phyloP scores from a whole-genome alignment of 2,113 vertebrate species.

The Alethe diademata region DNA sequence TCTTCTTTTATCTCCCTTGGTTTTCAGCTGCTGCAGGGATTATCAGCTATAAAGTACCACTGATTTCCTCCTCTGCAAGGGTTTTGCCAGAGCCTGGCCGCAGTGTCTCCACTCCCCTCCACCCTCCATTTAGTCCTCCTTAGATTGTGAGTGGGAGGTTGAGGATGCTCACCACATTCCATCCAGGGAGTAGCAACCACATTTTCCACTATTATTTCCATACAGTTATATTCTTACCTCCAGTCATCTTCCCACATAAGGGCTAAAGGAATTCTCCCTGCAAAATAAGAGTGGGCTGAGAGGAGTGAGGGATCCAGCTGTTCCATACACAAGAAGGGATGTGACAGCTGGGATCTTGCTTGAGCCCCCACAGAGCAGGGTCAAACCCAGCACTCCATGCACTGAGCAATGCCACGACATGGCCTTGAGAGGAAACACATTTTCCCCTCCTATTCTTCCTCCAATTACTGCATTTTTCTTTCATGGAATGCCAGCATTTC shows the following conservation, averaged over 20 bases:
- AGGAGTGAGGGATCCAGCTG: neutral
- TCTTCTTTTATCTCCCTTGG: neutral
- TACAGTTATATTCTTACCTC: neutral
- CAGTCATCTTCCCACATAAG: neutral
- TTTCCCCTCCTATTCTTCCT: neutral
- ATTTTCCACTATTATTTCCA: neutral
- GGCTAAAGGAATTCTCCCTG: neutral
- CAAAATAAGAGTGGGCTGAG: too few relatives aligned
- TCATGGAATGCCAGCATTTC: neutral
- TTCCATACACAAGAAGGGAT: neutral
- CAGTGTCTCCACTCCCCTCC: neutral
- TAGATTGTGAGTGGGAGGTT: neutral
- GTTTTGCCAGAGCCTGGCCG: neutral
- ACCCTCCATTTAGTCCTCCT: rapidly evolving
- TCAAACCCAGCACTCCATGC: neutral
- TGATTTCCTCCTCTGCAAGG: neutral
- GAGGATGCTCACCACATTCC: neutral
- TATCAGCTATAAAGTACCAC: neutral
- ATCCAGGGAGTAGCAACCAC: neutral
- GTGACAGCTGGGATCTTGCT: neutral
- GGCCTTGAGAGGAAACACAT: rapidly evolving
- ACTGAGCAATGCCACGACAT: neutral
- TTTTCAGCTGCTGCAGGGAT: neutral
- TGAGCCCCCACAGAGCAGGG: neutral
- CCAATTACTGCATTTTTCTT: neutral